Conservation (phyloP, 2,797 vertebrate species). For the Melopsittacus undulatus region DNA sequence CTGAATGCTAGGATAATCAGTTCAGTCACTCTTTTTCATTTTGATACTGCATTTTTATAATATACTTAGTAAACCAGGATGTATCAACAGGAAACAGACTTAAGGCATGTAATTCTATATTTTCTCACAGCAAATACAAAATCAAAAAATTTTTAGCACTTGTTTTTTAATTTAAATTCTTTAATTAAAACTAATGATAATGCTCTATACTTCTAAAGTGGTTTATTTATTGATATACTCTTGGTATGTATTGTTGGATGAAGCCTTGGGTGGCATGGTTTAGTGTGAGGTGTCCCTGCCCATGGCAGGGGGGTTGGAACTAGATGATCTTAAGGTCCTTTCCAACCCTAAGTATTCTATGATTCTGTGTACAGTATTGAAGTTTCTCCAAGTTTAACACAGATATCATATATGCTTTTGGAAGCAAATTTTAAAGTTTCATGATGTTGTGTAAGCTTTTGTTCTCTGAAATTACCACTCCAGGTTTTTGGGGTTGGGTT, state of each 20-base stretch:
- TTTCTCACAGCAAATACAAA: fast-evolving
- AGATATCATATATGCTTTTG: background rate
- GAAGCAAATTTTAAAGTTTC: background rate
- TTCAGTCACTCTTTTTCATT: background rate
- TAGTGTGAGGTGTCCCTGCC: too few species aligned
- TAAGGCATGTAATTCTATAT: background rate
- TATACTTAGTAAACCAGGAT: background rate
- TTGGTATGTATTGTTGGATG: background rate
- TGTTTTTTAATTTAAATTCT: background rate
- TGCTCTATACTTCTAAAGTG: background rate
- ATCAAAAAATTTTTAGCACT: background rate
- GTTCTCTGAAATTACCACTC: background rate
- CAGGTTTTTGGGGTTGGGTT: background rate
- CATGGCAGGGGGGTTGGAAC: too few species aligned
- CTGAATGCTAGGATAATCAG: background rate
- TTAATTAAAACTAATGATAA: background rate
- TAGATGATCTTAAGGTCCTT: too few species aligned
- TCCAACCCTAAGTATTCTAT: too few species aligned
- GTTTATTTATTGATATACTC: background rate
- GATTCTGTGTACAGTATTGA: background rate
- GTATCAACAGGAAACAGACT: background rate
- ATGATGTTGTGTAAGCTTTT: background rate
- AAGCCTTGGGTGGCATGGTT: too few species aligned
- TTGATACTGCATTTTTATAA: background rate
- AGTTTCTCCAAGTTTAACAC: background rate